phyloP scores from a whole-genome alignment of 2,797 vertebrate genomes.

The Aldrovandia affinis region DNA sequence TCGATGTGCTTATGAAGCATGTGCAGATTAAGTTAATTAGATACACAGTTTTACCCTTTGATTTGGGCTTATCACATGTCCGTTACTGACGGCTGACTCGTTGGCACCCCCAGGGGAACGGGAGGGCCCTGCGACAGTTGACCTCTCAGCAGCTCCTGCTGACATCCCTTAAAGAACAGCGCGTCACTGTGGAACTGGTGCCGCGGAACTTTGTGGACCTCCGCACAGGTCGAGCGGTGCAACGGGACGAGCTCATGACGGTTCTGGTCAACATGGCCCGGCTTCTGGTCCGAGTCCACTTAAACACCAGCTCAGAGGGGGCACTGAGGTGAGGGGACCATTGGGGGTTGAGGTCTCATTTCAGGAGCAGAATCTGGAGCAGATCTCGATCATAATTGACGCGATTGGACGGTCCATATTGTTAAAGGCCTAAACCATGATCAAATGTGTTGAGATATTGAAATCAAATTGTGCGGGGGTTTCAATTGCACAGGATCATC shows the following conservation, averaged over 20 bases:
- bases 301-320: slow-evolving; percentile 74
- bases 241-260: slow-evolving; percentile 84
- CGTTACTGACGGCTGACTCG: background rate
- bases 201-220: slow-evolving; percentile 75
- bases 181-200: slow-evolving; percentile 69
- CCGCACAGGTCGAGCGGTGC: slow-evolving; percentile 64
- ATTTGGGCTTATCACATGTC: background rate
- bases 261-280: slow-evolving; percentile 79
- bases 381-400: too few relatives aligned
- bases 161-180: slow-evolving; percentile 72
- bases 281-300: slow-evolving; percentile 79
- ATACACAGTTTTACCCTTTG: background rate
- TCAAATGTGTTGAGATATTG: too few relatives aligned
- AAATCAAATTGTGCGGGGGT: too few relatives aligned
- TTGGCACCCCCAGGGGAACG: slow-evolving; percentile 76
- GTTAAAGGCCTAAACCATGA: too few relatives aligned
- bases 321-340: slow-evolving; percentile 73
- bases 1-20: background rate
- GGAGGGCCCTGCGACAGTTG: slow-evolving; percentile 69
- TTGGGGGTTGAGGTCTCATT: background rate
- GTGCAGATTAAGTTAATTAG: background rate
- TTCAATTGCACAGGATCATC: background rate
- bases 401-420: too few relatives aligned
- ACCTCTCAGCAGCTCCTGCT: slow-evolving; percentile 63
- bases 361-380: background rate